Percentiles rank a stretch among this genome's conserved stretches.
Evolutionary conservation across 2,113 vertebrate species (phyloP).

Genomic region (Oreotrochilus melanogaster): DNA sequence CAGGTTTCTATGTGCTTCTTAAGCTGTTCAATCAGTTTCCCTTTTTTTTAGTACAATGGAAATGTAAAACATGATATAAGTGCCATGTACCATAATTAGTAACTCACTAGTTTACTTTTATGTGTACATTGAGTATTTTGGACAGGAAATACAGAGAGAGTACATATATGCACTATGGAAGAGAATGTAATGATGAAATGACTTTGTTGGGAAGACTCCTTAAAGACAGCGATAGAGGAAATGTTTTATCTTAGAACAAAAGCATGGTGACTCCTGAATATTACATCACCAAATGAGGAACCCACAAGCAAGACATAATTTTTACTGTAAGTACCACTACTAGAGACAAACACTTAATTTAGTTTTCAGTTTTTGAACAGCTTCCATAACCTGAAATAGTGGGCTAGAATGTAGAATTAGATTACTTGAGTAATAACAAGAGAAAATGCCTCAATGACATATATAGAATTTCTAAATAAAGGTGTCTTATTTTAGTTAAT

Average conservation of each 20-base stretch:
- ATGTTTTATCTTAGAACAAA: slow-evolving; percentile 67
- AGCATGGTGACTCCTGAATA: slow-evolving; percentile 79
- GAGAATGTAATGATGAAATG: slow-evolving; percentile 58
- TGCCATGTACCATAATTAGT: background rate
- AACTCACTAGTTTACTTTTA: slow-evolving; percentile 19
- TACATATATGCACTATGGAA: slow-evolving; percentile 15
- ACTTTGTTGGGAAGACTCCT: slow-evolving; percentile 66
- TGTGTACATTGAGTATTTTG: slow-evolving; percentile 56
- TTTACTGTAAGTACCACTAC: slow-evolving; percentile 77
- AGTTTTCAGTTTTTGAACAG: background rate
- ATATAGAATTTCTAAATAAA: background rate
- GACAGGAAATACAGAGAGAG: slow-evolving; percentile 67
- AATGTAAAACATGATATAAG: background rate
- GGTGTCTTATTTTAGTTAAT: background rate
- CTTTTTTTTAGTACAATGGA: background rate
- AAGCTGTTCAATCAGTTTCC: background rate
- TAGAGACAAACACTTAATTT: background rate
- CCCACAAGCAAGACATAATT: slow-evolving; percentile 78
- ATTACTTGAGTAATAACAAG: background rate
- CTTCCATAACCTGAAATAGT: background rate
- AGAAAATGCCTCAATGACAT: background rate
- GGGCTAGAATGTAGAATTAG: background rate
- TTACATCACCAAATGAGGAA: slow-evolving; percentile 82
- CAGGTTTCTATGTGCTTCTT: background rate
- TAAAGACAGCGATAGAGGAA: slow-evolving; percentile 57